These are phyloP conservation scores for Chesias legatella DNA, from an alignment of 2,888 invertebrate species.

Conservation along the genomic window DNA sequence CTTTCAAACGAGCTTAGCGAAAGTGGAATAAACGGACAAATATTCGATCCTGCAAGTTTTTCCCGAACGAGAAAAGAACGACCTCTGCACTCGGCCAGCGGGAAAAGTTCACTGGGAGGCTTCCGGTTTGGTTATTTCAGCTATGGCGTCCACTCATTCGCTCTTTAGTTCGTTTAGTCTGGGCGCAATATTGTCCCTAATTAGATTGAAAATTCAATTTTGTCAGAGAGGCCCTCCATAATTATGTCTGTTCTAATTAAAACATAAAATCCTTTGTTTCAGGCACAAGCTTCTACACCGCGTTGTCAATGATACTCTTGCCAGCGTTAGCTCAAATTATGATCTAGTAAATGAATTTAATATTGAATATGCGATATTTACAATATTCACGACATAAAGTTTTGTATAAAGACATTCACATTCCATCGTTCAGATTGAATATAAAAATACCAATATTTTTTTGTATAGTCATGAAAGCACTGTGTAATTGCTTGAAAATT, in stretches of 20 bases:
- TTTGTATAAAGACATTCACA: slow-evolving; percentile 8
- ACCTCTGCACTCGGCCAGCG: too few relatives aligned
- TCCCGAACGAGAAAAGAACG: too few relatives aligned
- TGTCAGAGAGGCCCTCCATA: not conserved
- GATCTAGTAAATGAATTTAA: slow-evolving; percentile 21
- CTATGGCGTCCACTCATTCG: too few relatives aligned
- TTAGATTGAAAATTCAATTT: not conserved
- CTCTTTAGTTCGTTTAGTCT: too few relatives aligned
- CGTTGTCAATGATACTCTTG: slow-evolving; percentile 46
- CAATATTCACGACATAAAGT: slow-evolving; percentile 18
- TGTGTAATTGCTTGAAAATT: slow-evolving; percentile 2
- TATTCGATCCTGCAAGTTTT: too few relatives aligned
- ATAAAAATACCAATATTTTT: slow-evolving; percentile 1
- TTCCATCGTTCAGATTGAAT: slow-evolving; percentile 8
- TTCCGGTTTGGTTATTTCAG: too few relatives aligned
- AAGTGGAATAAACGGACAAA: too few relatives aligned
- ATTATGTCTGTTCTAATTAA: slow-evolving; percentile 1
- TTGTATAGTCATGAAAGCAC: slow-evolving; percentile 7
- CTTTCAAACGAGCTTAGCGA: not conserved
- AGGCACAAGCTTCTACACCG: slow-evolving; percentile 50
- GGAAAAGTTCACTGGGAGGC: too few relatives aligned
- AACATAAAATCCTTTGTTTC: slow-evolving; percentile 34
- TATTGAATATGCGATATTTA: slow-evolving; percentile 8
- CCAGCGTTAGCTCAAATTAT: slow-evolving; percentile 51
- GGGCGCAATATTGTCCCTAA: slow-evolving; percentile 20